Conservation (phyloP, 2,113 vertebrate genomes). For the Neodontobutis hainanensis region DNA sequence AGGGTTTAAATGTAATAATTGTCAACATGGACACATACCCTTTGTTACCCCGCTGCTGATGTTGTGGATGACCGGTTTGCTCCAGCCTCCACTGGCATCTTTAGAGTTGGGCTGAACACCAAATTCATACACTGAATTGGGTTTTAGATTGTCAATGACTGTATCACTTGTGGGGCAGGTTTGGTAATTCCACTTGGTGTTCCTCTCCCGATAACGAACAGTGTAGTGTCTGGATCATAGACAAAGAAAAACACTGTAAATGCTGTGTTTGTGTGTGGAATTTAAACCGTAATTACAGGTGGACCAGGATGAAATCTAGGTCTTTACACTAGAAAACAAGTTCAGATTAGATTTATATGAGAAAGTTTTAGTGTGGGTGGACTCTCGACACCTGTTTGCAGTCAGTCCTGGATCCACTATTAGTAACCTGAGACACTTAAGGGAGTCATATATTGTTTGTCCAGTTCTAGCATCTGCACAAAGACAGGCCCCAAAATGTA, state of each 20-base stretch:
- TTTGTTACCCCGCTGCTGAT: slow-evolving; percentile 49
- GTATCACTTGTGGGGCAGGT: slow-evolving; percentile 92
- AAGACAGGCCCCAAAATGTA: slow-evolving; percentile 11
- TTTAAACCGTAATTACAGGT: neutral
- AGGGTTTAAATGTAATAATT: too few relatives aligned
- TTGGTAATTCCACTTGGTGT: slow-evolving; percentile 93
- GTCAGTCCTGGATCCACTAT: slow-evolving; percentile 4
- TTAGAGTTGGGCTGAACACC: slow-evolving; percentile 88
- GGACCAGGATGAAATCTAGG: neutral
- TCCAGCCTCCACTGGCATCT: slow-evolving; percentile 83
- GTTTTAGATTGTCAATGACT: slow-evolving; percentile 91
- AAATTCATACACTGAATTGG: slow-evolving; percentile 91
- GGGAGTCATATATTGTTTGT: slow-evolving; percentile 38
- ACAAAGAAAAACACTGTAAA: slow-evolving; percentile 16
- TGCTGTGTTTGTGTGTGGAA: neutral
- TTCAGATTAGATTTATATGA: too few relatives aligned
- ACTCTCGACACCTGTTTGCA: slow-evolving; percentile 51
- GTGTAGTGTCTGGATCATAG: slow-evolving; percentile 86
- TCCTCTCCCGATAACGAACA: slow-evolving; percentile 93
- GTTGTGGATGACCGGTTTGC: slow-evolving; percentile 86
- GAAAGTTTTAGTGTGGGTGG: slow-evolving; percentile 29
- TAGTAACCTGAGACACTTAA: slow-evolving; percentile 39
- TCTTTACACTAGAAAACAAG: neutral
- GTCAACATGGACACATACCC: slow-evolving; percentile 29
- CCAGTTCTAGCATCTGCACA: slow-evolving; percentile 21